Evolutionary conservation across 2,888 invertebrate species (phyloP).

Genomic region (Stenodera caucasica): DNA sequence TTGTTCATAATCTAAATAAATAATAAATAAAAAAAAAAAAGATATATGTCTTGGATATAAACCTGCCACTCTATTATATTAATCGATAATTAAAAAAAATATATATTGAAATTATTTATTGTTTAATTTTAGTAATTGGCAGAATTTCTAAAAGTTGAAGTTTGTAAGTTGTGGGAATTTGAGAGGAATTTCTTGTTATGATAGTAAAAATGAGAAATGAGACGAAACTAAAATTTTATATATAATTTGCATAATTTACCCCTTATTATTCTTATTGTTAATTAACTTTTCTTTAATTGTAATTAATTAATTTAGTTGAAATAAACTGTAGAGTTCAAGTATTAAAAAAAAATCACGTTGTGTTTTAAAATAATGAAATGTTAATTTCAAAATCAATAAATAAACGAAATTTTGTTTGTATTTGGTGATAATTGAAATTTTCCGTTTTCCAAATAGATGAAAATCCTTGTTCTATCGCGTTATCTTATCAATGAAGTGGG

Average conservation of each 20-base stretch:
- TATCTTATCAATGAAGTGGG: too few species aligned
- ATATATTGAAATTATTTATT: background rate
- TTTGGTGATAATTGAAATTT: background rate
- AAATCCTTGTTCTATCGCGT: too few species aligned
- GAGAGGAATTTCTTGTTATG: too few species aligned
- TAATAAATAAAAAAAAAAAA: background rate
- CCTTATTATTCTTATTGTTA: too few species aligned
- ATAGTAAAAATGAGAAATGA: too few species aligned
- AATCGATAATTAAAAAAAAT: background rate
- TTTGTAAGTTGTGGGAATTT: too few species aligned
- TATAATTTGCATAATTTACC: too few species aligned
- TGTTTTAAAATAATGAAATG: background rate
- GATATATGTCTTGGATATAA: background rate
- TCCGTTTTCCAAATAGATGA: background rate
- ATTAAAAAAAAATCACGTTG: background rate
- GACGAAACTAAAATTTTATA: too few species aligned
- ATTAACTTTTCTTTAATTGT: too few species aligned
- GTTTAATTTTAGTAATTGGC: background rate
- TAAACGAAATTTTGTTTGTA: background rate
- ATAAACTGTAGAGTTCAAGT: background rate
- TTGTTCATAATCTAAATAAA: conserved; percentile 17
- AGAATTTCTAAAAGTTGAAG: too few species aligned
- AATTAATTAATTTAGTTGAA: too few species aligned
- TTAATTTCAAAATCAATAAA: background rate
- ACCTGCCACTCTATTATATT: background rate